Conservation (phyloP, 2,888 invertebrate genomes). For the Athrips mouffetella region DNA sequence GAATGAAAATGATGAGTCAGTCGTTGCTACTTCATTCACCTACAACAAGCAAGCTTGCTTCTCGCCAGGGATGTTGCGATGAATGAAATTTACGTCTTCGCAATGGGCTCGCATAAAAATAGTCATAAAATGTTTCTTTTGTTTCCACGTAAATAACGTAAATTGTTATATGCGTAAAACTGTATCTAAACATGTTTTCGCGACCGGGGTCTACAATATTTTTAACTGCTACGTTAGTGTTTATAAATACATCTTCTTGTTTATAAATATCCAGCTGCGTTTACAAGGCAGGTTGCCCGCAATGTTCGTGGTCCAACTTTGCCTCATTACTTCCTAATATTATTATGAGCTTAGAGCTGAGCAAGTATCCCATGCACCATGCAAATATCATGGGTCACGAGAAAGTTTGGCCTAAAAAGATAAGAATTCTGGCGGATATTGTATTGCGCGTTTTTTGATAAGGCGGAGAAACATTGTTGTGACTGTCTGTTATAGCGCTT, state of each 20-base stretch:
- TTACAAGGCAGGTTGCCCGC: constrained; percentile 8
- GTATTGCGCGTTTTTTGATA: no score
- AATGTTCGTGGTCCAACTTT: constrained; percentile 13
- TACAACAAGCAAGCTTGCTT: constrained; percentile 29
- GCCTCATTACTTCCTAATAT: constrained; percentile 9
- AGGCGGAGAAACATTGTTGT: no score
- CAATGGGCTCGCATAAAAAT: constrained; percentile 16
- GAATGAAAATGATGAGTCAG: constrained; percentile 65
- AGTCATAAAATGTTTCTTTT: constrained; percentile 13
- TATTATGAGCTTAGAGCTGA: no score
- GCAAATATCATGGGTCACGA: no score
- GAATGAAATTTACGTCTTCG: constrained; percentile 28
- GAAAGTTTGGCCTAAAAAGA: no score
- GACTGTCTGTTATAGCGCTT: no score
- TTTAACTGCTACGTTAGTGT: constrained; percentile 4
- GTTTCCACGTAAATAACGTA: background rate
- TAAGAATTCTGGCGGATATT: no score
- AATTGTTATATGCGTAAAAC: background rate
- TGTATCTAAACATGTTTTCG: constrained; percentile 11
- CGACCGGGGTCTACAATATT: constrained; percentile 11
- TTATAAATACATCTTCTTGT: constrained; percentile 18
- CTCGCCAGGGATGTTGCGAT: constrained; percentile 39
- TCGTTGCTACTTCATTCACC: constrained; percentile 52
- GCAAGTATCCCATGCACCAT: no score
- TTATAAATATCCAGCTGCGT: constrained; percentile 28